Evolutionary conservation across 2,797 vertebrate genomes (phyloP).

Genomic region (Uromys caudimaculatus): DNA sequence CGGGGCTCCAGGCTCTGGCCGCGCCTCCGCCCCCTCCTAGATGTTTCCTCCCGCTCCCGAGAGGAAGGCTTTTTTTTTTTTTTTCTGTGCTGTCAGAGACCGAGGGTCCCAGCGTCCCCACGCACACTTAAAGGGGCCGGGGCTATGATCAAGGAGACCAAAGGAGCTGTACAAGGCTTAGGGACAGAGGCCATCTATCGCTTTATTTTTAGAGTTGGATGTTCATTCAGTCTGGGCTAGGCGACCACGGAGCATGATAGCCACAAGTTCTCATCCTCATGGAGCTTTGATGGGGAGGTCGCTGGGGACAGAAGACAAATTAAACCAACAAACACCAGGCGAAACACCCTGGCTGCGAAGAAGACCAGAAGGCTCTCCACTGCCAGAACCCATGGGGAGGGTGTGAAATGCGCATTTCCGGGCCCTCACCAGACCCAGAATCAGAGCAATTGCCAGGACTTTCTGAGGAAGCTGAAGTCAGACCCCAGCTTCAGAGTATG

Average conservation of each 20-base stretch:
- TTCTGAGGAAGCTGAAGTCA: neutral
- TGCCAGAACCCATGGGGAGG: neutral
- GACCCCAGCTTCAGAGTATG: neutral
- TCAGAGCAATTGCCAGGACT: neutral
- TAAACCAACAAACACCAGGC: neutral
- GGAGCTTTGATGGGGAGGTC: neutral
- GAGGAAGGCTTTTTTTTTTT: conserved; percentile 83
- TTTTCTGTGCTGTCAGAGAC: conserved; percentile 76
- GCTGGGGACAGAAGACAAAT: neutral
- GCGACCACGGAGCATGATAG: neutral
- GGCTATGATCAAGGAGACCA: neutral
- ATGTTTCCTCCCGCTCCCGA: conserved; percentile 85
- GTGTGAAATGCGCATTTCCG: neutral
- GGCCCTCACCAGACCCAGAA: neutral
- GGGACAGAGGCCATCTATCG: neutral
- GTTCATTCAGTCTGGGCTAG: neutral
- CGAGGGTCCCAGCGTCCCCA: conserved; percentile 61
- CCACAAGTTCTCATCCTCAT: neutral
- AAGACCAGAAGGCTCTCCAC: neutral
- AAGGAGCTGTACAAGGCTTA: neutral
- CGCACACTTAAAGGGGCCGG: conserved; percentile 80
- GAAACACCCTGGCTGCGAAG: neutral
- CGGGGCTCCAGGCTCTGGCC: conserved; percentile 39
- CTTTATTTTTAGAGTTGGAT: neutral
- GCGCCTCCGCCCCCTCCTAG: conserved; percentile 84